Percentiles rank a stretch among this genome's conserved stretches.
Conservation (phyloP, 64 coral and sea anemone genomes). For the Orbicella faveolata region DNA sequence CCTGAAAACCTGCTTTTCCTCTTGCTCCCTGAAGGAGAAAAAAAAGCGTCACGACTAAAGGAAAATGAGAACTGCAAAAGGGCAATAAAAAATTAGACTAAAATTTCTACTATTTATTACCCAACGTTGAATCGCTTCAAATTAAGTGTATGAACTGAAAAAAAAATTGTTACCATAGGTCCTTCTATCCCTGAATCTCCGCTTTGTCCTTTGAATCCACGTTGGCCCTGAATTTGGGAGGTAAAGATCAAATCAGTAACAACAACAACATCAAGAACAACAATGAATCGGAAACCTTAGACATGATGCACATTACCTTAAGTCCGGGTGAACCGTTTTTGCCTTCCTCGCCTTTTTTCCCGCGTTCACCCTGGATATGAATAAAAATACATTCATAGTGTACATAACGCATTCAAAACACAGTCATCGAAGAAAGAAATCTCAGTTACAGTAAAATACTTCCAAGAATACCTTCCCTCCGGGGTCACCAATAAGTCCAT, state of each 20-base stretch:
- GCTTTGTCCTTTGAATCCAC: constrained; percentile 40
- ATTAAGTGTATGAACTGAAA: neutral
- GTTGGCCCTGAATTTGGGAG: constrained; percentile 12
- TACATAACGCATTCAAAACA: too few relatives aligned
- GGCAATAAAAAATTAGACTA: too few relatives aligned
- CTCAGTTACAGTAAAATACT: too few relatives aligned
- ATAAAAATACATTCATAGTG: neutral
- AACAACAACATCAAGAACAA: neutral
- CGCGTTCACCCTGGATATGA: constrained; percentile 32
- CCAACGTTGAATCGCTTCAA: too few relatives aligned
- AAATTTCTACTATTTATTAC: too few relatives aligned
- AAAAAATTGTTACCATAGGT: constrained; percentile 1
- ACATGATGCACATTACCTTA: neutral
- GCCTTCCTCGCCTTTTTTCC: constrained; percentile 44
- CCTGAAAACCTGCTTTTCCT: constrained; percentile 40
- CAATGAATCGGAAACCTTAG: neutral
- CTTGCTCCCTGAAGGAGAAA: constrained; percentile 28
- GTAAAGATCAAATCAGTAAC: neutral
- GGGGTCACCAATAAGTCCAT: constrained; percentile 5
- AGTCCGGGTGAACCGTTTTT: constrained; percentile 34
- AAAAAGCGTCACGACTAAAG: neutral
- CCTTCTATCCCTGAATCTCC: constrained; percentile 7
- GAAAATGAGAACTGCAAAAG: too few relatives aligned
- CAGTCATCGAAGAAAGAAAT: too few relatives aligned
- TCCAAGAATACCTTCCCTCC: constrained; percentile 26